These are phyloP conservation scores for Trogon melanurus DNA, from an alignment of 2,113 vertebrate genomes.

Conservation along the genomic window DNA sequence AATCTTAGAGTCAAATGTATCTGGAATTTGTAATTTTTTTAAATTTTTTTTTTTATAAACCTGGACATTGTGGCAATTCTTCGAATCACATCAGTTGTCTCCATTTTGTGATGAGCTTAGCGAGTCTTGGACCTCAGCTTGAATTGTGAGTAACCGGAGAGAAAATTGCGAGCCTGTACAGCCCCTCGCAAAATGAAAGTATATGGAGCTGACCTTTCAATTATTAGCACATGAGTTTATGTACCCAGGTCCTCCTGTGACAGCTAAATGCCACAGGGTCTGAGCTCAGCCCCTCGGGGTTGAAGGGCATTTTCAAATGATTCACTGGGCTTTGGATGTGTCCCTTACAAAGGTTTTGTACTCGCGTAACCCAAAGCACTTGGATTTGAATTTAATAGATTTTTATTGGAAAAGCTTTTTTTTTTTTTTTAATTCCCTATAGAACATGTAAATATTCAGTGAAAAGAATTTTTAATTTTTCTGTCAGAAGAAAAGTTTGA, in stretches of 20 bases:
- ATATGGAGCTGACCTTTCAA: conserved; percentile 24
- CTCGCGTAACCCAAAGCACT: background rate
- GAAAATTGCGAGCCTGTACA: background rate
- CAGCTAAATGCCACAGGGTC: background rate
- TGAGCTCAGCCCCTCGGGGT: background rate
- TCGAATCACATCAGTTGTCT: background rate
- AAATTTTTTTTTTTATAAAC: background rate
- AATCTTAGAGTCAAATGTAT: background rate
- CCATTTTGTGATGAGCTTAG: background rate
- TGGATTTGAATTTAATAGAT: background rate
- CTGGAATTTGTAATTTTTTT: background rate
- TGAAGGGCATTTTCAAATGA: conserved; percentile 17
- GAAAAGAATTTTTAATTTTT: conserved; percentile 7
- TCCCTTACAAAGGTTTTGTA: background rate
- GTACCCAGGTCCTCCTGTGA: background rate
- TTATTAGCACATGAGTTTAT: conserved; percentile 5
- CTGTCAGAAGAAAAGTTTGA: background rate
- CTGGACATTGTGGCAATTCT: background rate
- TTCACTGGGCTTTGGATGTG: background rate
- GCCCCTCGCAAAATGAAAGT: background rate
- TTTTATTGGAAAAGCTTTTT: background rate
- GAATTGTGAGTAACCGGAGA: background rate
- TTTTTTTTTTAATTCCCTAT: background rate
- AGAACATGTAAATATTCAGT: background rate
- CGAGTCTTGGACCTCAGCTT: background rate